Base-by-base conservation (phyloP, 23 tunicate species). In the Diplosoma virens region DNA sequence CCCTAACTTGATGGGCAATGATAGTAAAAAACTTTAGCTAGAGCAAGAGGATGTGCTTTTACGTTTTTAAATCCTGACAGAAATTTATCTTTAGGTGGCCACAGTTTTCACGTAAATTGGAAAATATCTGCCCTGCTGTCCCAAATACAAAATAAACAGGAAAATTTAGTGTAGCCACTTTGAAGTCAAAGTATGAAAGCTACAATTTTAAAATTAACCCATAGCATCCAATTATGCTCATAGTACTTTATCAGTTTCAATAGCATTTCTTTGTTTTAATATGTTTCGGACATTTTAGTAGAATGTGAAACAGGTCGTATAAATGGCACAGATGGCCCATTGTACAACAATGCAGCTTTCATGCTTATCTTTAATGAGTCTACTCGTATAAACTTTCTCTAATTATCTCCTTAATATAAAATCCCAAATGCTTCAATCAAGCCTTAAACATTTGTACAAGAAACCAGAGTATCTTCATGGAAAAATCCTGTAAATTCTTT, bases 261-360 rank as follows among this genome's bases (percentile, higher is more conserved):
- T 0, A 73, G 65, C 0, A 73, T 54, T 73, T 73, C 28, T 36
- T 48, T 73, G 61, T 52, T 73, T 18, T 50, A 64, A 24, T 50
- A 73, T 48, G 45, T 50, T 73, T 47, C 79, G 2, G 50, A 26
- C 64, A 52, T 48, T 14, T 52, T 22, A 50, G 0, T 50, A 54
- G 2, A 50, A 54, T 73, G 64, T 37, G 30, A 56, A n/a, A 69
- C 58, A 37, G 76, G 58, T 20, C n/a, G n/a, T n/a, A n/a, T 22
- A 9, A 28, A 69, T 37, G 76, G 58, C 30, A n/a, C 30, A 23
- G 11, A 6, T n/a, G 34, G 34, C 14, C 76, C 76, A 28, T 69
- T 69, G 76, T 73, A 30, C 65, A 41, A 0, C 65, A 73, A 50
- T n/a, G 52, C 79, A 0, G 33, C 79, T 50, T 73, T 73, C 79